Evolutionary conservation across 2,797 vertebrate genomes (phyloP).

Genomic region (Lerista edwardsae): DNA sequence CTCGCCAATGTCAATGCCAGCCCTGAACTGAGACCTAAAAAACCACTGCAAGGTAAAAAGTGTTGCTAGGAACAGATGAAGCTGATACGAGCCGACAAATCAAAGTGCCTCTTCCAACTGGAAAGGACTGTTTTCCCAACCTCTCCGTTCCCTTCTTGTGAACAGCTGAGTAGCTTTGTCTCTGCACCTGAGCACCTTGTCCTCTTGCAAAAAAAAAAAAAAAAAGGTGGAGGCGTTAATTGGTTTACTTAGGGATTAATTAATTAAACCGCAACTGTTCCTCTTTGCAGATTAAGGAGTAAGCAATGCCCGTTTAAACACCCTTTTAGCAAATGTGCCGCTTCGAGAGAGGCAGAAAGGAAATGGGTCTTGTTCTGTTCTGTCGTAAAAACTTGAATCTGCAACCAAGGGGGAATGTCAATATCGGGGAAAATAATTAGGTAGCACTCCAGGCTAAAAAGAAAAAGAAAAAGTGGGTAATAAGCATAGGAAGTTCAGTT

Average conservation of each 20-base stretch:
- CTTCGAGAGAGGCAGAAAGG: not conserved
- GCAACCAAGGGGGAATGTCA: no score
- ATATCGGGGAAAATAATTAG: no score
- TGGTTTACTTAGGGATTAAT: conserved; percentile 38
- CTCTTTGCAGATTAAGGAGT: not conserved
- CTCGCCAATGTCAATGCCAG: not conserved
- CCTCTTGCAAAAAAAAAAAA: not conserved
- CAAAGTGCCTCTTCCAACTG: not conserved
- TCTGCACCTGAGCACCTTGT: not conserved
- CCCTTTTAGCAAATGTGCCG: not conserved
- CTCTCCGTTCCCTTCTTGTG: not conserved
- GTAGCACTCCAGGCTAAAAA: no score
- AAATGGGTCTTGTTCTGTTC: conserved; percentile 16
- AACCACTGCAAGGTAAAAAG: not conserved
- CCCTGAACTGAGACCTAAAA: not conserved
- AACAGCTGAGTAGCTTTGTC: not conserved
- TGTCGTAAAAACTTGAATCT: not conserved
- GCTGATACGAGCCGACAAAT: not conserved
- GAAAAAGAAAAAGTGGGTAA: no score
- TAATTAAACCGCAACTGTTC: not conserved
- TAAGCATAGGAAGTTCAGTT: no score
- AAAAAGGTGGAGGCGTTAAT: not conserved
- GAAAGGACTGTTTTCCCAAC: not conserved
- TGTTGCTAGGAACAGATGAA: not conserved
- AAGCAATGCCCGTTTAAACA: not conserved